Percentiles rank a stretch among this genome's conserved stretches.
Conservation (phyloP, 1,140 invertebrate genomes). For the Acromyrmex heyeri region DNA sequence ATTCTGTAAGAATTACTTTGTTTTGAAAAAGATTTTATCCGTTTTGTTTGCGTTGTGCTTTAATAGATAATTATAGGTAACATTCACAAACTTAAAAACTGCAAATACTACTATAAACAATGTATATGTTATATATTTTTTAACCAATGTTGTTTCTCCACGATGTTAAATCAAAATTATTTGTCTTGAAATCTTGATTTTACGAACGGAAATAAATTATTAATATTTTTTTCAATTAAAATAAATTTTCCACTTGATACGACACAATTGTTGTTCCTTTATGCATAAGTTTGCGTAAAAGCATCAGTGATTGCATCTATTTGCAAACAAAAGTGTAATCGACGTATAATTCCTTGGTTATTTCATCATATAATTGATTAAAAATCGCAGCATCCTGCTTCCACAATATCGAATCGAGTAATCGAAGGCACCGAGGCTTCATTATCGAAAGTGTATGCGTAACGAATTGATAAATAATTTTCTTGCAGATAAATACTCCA, state of each 20-base stretch:
- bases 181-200: conserved; percentile 1
- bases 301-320: conserved; percentile 17
- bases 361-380: conserved; percentile 43
- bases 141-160: background rate
- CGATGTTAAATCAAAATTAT: background rate
- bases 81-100: background rate
- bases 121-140: background rate
- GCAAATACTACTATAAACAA: conserved; percentile 23
- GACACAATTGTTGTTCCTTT: background rate
- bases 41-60: background rate
- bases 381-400: conserved; percentile 29
- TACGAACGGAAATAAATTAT: background rate
- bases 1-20: conserved; percentile 48
- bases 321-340: conserved; percentile 30
- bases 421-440: background rate
- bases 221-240: background rate
- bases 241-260: background rate
- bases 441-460: conserved; percentile 31
- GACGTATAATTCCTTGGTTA: conserved; percentile 2
- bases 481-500: background rate
- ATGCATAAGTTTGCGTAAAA: conserved; percentile 6
- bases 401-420: background rate
- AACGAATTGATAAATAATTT: conserved; percentile 50
- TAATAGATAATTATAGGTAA: conserved; percentile 27
- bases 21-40: conserved; percentile 41